Base-by-base conservation (phyloP, 1,140 invertebrate genomes). In the Apis laboriosa region DNA sequence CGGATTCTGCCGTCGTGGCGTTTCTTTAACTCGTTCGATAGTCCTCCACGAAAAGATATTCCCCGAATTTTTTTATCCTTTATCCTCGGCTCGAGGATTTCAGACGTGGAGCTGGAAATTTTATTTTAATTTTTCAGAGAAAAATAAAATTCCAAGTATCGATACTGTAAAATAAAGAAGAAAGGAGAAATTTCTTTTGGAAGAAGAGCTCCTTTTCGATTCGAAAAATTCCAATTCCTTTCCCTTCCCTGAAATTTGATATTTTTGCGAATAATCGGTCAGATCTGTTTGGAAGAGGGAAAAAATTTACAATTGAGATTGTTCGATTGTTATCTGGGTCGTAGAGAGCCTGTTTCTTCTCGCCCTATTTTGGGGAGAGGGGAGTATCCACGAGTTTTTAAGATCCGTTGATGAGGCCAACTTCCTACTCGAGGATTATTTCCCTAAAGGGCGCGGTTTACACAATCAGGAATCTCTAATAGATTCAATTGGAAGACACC, bases 361-460 rank as follows among this genome's bases (percentile, higher is more conserved):
- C 11, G 1, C 28, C 34, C 3, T 34, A 34, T 43, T 43, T 43
- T 43, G 2, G 34, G 34, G 34, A 9, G 56, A 60, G 58, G 34
- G 9, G 56, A 60, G 58, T 51, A 71, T 60, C 66, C 9, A 5
- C 24, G 19, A 1, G 51, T 21, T 2, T 43, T 53, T 24, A n/a
- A 21, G n/a, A 55, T 24, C 21, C 28, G 21, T 13, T 2, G 64
- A 67, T 24, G 74, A 63, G 28, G 43, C n/a, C 53, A 51, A n/a
- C 19, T 15, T 13, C 5, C 24, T 56, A 1, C 28, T 34, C 55
- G 21, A n/a, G 64, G 43, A 77, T 82, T 76, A 68, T 82, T 82
- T 77, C 49, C 64, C 64, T 49, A 55, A 68, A 67, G 72, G 55
- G 60, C n/a, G n/a, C 43, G 75, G 61, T 66, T 77, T 66, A 77